phyloP scores from a whole-genome alignment of 1,140 invertebrate genomes.

The Papilio helenus region DNA sequence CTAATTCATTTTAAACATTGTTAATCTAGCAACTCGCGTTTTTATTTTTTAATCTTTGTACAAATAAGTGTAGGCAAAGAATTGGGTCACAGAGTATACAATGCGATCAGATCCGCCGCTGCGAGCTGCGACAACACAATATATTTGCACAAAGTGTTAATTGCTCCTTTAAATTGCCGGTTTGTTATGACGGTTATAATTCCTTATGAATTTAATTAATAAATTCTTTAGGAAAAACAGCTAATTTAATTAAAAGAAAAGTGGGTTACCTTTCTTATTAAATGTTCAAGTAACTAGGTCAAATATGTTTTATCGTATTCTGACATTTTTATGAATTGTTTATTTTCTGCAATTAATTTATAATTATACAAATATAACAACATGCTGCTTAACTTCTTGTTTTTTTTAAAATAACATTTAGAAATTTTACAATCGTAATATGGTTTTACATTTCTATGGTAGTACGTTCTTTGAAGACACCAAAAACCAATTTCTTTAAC shows the following conservation, averaged over 20 bases:
- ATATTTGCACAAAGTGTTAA: conserved; percentile 9
- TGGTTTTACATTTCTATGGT: too few relatives aligned
- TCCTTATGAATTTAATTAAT: conserved; percentile 19
- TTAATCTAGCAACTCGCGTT: background rate
- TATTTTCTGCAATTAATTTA: background rate
- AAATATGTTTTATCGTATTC: background rate
- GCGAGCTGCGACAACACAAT: background rate
- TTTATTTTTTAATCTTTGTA: background rate
- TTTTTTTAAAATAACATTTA: too few relatives aligned
- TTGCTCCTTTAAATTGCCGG: conserved; percentile 9
- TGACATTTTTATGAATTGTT: background rate
- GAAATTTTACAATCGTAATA: too few relatives aligned
- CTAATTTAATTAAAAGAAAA: background rate
- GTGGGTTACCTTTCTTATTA: background rate
- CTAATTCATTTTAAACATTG: background rate
- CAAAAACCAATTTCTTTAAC: too few relatives aligned
- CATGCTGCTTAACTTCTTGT: background rate
- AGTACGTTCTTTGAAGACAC: too few relatives aligned
- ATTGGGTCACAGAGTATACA: background rate
- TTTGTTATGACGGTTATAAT: conserved; percentile 14
- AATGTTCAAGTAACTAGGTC: background rate
- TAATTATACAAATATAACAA: background rate
- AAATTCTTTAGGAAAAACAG: background rate
- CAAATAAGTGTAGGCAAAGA: background rate
- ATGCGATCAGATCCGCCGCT: background rate